Evolutionary conservation across 92 coral and sea anemone species (phyloP).

Genomic region (Anthopleura xanthogrammica): DNA sequence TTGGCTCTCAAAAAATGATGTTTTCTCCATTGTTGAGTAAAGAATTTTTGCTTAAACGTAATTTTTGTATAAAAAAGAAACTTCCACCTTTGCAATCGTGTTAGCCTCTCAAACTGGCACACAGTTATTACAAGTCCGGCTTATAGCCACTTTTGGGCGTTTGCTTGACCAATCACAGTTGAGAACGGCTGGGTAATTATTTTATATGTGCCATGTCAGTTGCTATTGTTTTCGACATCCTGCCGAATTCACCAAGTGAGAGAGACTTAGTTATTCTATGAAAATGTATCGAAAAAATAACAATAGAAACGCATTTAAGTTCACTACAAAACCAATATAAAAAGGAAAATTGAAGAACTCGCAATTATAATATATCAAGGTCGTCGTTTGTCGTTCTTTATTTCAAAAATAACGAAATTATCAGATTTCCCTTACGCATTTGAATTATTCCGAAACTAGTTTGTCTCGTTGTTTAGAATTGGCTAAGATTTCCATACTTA

Average conservation of each 20-base stretch:
- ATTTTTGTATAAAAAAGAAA: conserved; percentile 21
- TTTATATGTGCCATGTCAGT: conserved; percentile 63
- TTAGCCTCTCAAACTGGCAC: conserved; percentile 61
- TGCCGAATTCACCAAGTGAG: conserved; percentile 61
- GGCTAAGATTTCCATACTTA: conserved; percentile 47
- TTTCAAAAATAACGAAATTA: background rate
- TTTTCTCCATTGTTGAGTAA: conserved; percentile 50
- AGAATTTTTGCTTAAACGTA: conserved; percentile 27
- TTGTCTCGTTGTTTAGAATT: conserved; percentile 36
- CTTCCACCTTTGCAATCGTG: conserved; percentile 44
- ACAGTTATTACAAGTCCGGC: conserved; percentile 66
- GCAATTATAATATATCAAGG: conserved; percentile 8
- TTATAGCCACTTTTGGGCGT: conserved; percentile 88
- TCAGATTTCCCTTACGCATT: background rate
- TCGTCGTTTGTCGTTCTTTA: conserved; percentile 18
- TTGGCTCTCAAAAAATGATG: conserved; percentile 59
- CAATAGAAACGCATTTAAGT: conserved; percentile 41
- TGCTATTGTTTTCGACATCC: conserved; percentile 70
- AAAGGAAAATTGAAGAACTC: conserved; percentile 30
- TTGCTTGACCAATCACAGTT: conserved; percentile 69
- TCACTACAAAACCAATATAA: conserved; percentile 15
- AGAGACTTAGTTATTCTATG: conserved; percentile 59
- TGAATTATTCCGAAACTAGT: conserved; percentile 35
- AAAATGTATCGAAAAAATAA: conserved; percentile 62
- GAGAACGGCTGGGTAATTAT: conserved; percentile 57